Evolutionary conservation across 2,888 invertebrate species (phyloP).

Genomic region (Chamaedrilus cognettii): DNA sequence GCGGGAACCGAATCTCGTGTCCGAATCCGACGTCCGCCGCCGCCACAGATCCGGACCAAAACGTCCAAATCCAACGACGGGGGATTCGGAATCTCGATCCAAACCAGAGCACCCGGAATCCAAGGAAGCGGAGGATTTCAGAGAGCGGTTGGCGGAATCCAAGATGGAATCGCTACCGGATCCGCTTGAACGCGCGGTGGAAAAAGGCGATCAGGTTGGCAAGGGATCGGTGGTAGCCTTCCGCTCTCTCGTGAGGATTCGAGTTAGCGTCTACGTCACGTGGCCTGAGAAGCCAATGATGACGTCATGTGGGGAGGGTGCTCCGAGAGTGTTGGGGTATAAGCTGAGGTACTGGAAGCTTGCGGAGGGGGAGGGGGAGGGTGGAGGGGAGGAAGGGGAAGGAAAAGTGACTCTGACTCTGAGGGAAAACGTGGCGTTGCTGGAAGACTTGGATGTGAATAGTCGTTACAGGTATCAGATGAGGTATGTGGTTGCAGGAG

Average conservation of each 20-base stretch:
- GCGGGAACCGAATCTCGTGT: too few relatives aligned
- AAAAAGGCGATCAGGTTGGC: too few relatives aligned
- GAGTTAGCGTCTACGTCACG: conserved; percentile 18
- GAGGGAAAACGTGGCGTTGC: conserved; percentile 65
- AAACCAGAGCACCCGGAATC: too few relatives aligned
- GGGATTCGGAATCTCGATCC: too few relatives aligned
- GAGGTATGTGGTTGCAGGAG: conserved; percentile 61
- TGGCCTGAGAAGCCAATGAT: conserved; percentile 24
- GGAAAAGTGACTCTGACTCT: conserved; percentile 3
- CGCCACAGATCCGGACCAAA: too few relatives aligned
- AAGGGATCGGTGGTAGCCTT: too few relatives aligned
- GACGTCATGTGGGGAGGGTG: background rate
- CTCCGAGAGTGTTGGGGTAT: background rate
- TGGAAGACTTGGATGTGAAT: conserved; percentile 76
- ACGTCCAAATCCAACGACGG: too few relatives aligned
- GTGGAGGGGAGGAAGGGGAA: background rate
- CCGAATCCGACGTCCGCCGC: too few relatives aligned
- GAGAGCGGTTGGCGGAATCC: too few relatives aligned
- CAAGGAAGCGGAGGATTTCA: too few relatives aligned
- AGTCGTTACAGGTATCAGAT: conserved; percentile 89
- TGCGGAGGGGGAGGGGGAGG: conserved; percentile 8
- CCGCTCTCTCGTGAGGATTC: conserved; percentile 3
- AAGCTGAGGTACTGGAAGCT: conserved; percentile 13
- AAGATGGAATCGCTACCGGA: too few relatives aligned
- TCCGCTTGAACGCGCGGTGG: too few relatives aligned